phyloP scores from a whole-genome alignment of 2,113 vertebrate species.

The Megaceryle maxima region DNA sequence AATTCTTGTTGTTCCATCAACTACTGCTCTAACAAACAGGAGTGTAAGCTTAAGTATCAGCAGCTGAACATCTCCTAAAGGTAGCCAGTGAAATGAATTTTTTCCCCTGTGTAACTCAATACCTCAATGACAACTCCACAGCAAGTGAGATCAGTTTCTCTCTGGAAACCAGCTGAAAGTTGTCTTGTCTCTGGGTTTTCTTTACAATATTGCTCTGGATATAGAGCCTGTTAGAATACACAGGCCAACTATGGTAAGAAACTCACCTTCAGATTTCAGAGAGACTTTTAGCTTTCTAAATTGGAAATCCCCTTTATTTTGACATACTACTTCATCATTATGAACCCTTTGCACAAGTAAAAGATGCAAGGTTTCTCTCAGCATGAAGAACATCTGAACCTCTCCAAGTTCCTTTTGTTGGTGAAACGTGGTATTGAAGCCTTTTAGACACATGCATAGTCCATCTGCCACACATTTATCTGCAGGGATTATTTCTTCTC shows the following conservation, averaged over 20 bases:
- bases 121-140: neutral
- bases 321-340: neutral
- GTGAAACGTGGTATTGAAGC: neutral
- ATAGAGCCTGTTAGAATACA: neutral
- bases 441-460: neutral
- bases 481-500: neutral
- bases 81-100: neutral
- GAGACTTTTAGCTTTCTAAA: neutral
- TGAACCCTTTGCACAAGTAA: neutral
- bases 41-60: neutral
- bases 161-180: neutral
- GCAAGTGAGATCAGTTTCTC: neutral
- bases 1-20: neutral
- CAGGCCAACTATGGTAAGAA: neutral
- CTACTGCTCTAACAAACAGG: neutral
- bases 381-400: neutral
- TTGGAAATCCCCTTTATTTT: neutral
- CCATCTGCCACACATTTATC: neutral
- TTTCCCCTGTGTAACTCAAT: neutral
- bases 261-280: neutral
- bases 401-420: neutral
- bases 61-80: neutral
- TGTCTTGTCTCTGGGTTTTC: neutral
- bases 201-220: neutral
- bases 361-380: neutral